Evolutionary conservation across 2,113 vertebrate species (phyloP).

Genomic region (Sylvilagus bachmani): DNA sequence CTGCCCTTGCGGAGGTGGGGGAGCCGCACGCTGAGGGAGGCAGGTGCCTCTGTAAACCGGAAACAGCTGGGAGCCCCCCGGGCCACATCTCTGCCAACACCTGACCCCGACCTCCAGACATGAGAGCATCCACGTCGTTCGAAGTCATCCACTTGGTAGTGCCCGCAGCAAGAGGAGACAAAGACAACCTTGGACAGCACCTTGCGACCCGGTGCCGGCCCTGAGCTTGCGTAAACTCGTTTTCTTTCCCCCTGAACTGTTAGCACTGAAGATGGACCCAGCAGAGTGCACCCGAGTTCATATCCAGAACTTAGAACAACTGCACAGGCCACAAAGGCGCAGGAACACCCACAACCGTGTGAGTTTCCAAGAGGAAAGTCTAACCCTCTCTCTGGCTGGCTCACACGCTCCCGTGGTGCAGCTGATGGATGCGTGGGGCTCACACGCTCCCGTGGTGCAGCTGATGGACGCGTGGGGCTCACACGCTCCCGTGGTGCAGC

Average conservation of each 20-base stretch:
- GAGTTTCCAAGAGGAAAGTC: conserved; percentile 8
- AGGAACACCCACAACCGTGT: background rate
- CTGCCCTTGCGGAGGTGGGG: background rate
- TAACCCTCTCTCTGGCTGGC: background rate
- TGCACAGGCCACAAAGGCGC: background rate
- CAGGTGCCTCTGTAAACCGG: background rate
- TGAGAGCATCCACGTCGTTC: background rate
- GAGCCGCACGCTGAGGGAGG: accelerated
- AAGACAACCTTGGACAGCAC: background rate
- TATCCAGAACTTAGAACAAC: conserved; percentile 13
- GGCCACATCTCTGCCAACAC: background rate
- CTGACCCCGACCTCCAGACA: background rate
- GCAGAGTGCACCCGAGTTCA: background rate
- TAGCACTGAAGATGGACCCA: background rate
- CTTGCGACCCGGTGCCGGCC: background rate
- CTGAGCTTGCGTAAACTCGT: background rate
- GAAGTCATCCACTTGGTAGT: background rate
- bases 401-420: too few relatives aligned
- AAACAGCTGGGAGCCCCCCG: too few relatives aligned
- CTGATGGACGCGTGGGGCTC: too few relatives aligned
- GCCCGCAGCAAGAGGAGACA: background rate
- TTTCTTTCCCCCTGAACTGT: background rate
- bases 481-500: conserved; percentile 21
- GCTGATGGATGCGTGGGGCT: too few relatives aligned
- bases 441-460: too few relatives aligned